Evolutionary conservation across 1,140 invertebrate species (phyloP).

Genomic region (Alviniconcha marisindica): DNA sequence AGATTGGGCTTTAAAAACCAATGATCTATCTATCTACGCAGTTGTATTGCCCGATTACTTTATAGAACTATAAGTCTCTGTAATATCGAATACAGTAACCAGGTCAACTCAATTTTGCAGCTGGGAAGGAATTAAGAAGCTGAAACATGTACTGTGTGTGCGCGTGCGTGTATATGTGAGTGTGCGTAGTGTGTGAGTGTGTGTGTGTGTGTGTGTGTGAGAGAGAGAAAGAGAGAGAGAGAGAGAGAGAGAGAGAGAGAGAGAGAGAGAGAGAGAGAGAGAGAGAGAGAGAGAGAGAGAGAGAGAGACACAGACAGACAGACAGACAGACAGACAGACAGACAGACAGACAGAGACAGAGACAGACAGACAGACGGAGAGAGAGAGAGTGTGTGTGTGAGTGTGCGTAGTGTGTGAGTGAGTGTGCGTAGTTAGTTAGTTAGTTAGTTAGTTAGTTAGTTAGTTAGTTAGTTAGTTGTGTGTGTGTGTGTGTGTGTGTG

Average conservation of each 20-base stretch:
- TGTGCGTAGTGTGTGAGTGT: too few relatives aligned
- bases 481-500: too few relatives aligned
- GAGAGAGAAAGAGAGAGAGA: not conserved
- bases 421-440: not conserved
- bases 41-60: not conserved
- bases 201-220: not conserved
- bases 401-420: not conserved
- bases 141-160: not conserved
- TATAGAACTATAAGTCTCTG: not conserved
- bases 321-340: too few relatives aligned
- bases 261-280: not conserved
- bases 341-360: too few relatives aligned
- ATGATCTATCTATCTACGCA: too few relatives aligned
- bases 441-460: not conserved
- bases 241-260: not conserved
- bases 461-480: not conserved
- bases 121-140: not conserved
- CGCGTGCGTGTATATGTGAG: too few relatives aligned
- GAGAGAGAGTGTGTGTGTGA: not conserved
- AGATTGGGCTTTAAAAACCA: too few relatives aligned
- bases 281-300: too few relatives aligned
- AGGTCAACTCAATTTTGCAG: too few relatives aligned
- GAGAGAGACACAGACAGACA: too few relatives aligned
- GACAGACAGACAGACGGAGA: too few relatives aligned
- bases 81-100: too few relatives aligned